Evolutionary conservation across 2,113 vertebrate species (phyloP).

Genomic region (Bagarius yarrelli): DNA sequence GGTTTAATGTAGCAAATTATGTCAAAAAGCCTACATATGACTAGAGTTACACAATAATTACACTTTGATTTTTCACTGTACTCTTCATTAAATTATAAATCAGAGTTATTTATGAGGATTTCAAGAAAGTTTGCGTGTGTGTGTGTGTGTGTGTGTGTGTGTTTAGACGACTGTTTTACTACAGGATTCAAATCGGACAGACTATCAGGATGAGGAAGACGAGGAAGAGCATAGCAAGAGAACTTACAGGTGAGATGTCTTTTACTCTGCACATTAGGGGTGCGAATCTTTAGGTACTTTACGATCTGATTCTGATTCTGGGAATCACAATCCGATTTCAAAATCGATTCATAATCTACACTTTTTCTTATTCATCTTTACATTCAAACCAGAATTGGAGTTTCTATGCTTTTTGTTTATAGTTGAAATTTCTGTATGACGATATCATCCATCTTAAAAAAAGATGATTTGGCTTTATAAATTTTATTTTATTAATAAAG

Average conservation of each 20-base stretch:
- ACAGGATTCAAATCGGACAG: slow-evolving; percentile 79
- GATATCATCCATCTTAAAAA: too few relatives aligned
- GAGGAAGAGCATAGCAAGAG: slow-evolving; percentile 88
- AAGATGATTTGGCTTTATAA: too few relatives aligned
- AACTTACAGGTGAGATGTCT: slow-evolving; percentile 79
- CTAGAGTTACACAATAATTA: not conserved
- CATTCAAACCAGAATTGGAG: too few relatives aligned
- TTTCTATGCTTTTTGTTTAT: too few relatives aligned
- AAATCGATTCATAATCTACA: too few relatives aligned
- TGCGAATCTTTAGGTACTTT: too few relatives aligned
- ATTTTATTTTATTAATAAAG: too few relatives aligned
- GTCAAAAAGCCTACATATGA: not conserved
- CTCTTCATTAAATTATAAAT: not conserved
- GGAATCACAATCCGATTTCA: too few relatives aligned
- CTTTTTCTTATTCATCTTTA: too few relatives aligned
- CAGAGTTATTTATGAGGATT: not conserved
- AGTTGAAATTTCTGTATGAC: too few relatives aligned
- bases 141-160: slow-evolving; percentile 53
- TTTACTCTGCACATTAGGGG: too few relatives aligned
- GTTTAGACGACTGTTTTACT: slow-evolving; percentile 83
- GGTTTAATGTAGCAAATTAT: not conserved
- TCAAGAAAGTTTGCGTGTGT: not conserved
- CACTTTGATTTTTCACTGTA: not conserved
- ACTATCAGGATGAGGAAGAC: slow-evolving; percentile 87
- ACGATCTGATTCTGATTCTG: too few relatives aligned